Base-by-base conservation (phyloP, 2,113 vertebrate genomes). In the Ardeotis arabs region DNA sequence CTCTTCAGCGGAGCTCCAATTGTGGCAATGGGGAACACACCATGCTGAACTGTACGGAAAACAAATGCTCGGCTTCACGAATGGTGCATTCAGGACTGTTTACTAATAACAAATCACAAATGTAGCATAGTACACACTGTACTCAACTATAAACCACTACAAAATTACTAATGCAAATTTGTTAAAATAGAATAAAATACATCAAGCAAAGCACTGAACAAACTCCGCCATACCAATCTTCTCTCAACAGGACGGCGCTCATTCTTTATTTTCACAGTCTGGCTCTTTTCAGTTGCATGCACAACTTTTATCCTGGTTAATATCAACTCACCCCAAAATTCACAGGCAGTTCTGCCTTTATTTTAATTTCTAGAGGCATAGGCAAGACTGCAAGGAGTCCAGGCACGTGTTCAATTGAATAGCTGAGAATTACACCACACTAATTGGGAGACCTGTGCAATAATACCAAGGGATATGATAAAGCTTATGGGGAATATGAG, bases 21-120 rank as follows among this genome's bases (percentile, higher is more conserved):
- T 4, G 49, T 23, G 60, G 37, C 2, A 6, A 20, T 15, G 67
- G 47, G 59, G 44, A 77, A 58, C 53, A 31, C 4, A 25, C 31
- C 14, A 25, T 5, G 44, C 37, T 56, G 45, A 50, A 59, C 69
- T 50, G 24, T 52, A 37, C 3, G 5, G 62, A 76, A 58, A 55
- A 45, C 1, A 5, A 53, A 12, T 0, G 0, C 47, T 58, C 15
- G 1, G 7, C 56, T 60, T 53, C 4, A 3, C 3, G 1, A 62
- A 39, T 2, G 15, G 19, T 29, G 52, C 56, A 18, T 20, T 78
- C 83, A 23, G 44, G 33, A 52, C 49, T 86, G 33, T 72, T 81
- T 56, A 80, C 79, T 58, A 93, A 53, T 3, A 84, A 67, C 29
- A 76, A 72, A 79, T 87, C 86, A 81, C 73, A 93, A 77, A 58